Evolutionary conservation across 2,888 invertebrate genomes (phyloP).

Genomic region (Plagodis pulveraria): DNA sequence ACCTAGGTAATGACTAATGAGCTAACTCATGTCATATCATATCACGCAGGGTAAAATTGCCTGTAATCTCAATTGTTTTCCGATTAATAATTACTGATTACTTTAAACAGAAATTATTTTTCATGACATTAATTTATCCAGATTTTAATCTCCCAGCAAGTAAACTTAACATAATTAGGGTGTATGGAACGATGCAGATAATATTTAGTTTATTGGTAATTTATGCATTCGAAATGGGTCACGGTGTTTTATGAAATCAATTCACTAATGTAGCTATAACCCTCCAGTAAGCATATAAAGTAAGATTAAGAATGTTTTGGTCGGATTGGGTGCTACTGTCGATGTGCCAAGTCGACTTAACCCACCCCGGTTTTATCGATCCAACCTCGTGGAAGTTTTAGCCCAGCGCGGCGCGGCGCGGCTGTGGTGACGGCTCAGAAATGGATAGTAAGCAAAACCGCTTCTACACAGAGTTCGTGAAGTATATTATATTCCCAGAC

Average conservation of each 20-base stretch:
- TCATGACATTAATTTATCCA: no score
- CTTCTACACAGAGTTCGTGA: constrained; percentile 12
- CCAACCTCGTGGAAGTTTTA: constrained; percentile 19
- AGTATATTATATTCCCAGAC: not conserved
- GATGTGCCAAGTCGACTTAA: constrained; percentile 25
- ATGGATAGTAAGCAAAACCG: constrained; percentile 21
- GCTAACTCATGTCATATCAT: no score
- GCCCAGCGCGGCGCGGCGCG: not conserved
- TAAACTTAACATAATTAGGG: no score
- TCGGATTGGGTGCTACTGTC: constrained; percentile 20
- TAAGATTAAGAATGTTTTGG: constrained; percentile 21
- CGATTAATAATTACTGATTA: no score
- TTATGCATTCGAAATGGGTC: constrained; percentile 1
- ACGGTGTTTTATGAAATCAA: constrained; percentile 4
- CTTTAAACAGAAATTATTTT: no score
- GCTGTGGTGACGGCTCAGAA: constrained; percentile 8
- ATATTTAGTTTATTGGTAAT: no score
- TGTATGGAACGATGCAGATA: no score
- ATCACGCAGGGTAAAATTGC: no score
- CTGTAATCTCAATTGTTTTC: no score
- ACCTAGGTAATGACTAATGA: no score
- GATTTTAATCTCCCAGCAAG: no score
- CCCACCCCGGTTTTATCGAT: constrained; percentile 28
- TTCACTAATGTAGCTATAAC: constrained; percentile 1
- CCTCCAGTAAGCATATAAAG: constrained; percentile 2